Conservation (phyloP, 2,888 invertebrate species). For the Sylvicola cinctus region DNA sequence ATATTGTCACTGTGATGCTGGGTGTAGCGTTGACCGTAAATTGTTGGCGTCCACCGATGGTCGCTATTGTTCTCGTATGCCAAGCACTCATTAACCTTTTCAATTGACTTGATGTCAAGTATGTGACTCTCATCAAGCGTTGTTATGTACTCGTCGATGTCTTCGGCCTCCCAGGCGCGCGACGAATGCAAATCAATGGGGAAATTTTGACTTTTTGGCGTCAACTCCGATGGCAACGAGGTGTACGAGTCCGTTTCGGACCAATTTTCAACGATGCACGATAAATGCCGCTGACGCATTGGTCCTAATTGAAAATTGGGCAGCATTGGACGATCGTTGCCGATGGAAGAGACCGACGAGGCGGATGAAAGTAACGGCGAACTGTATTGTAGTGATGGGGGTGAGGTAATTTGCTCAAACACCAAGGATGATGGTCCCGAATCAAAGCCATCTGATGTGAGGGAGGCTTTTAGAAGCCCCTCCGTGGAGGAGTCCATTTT, state of each 20-base stretch:
- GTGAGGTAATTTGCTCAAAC: constrained; percentile 3
- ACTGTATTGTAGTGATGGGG: too few relatives aligned
- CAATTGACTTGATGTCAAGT: constrained; percentile 18
- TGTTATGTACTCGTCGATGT: constrained; percentile 15
- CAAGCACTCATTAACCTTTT: constrained; percentile 13
- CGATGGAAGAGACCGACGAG: too few relatives aligned
- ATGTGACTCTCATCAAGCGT: constrained; percentile 22
- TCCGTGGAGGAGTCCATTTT: too few relatives aligned
- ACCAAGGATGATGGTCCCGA: constrained; percentile 11
- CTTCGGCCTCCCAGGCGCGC: constrained; percentile 9
- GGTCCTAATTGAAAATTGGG: constrained; percentile 1
- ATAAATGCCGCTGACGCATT: constrained; percentile 20
- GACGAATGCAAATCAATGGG: constrained; percentile 16
- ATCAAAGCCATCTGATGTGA: constrained; percentile 10
- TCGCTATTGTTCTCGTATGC: background rate
- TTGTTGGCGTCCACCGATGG: constrained; percentile 3
- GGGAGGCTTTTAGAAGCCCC: too few relatives aligned
- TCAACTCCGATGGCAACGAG: constrained; percentile 19
- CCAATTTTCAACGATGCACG: constrained; percentile 24
- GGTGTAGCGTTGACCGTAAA: constrained; percentile 4
- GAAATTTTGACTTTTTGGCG: constrained; percentile 19
- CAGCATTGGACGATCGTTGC: background rate
- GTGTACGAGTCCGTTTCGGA: constrained; percentile 23
- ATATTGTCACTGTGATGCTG: background rate
- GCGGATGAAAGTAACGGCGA: too few relatives aligned